Evolutionary conservation across 64 coral and sea anemone genomes (phyloP), one percentile per base, ranked within the genome.

Genomic region (Cladopsammia gracilis): DNA sequence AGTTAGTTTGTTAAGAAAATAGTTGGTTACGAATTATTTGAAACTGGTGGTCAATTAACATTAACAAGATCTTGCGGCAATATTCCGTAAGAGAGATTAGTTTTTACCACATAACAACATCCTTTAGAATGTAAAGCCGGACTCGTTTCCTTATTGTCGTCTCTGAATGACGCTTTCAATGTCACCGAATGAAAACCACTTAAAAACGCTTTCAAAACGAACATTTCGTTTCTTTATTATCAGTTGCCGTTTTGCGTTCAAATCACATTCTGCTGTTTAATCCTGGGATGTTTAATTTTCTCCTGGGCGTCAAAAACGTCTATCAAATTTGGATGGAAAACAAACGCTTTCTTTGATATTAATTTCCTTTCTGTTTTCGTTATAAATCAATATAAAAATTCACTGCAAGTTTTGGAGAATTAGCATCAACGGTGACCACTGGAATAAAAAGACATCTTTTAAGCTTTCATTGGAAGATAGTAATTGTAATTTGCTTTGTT

Each of bases 251-350:
- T 79, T 59, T 16, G 54, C 11, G 23, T 59, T 13, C 52, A 79
- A 43, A 59, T 79, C 60, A 20, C 59, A 64, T 49, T 68, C n/a
- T 65, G 46, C 80, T 47, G 43, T 83, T 83, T 83, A 66, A 66
- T 83, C 58, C 18, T 13, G 10, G 19, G 11, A 64, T 66, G 62
- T 83, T 83, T 83, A 83, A 83, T 83, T 83, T 83, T 83, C 62
- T 8, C 80, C 18, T 49, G 0, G 42, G 60, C 25, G 80, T 83
- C 80, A 83, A 83, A 34, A 83, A 83, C 76, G 76, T 79, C 76
- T 12, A 58, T 79, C 76, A 79, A 58, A 59, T 56, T 57, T 58
- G 53, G 52, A 22, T 60, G 61, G 57, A 47, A 62, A 67, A 66
- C 19, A 83, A 67, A 66, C 58, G 61, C 62, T 67, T 83, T 44